These are phyloP conservation scores for Argyrosomus japonicus DNA, from an alignment of 2,113 vertebrate genomes.

Conservation along the genomic window DNA sequence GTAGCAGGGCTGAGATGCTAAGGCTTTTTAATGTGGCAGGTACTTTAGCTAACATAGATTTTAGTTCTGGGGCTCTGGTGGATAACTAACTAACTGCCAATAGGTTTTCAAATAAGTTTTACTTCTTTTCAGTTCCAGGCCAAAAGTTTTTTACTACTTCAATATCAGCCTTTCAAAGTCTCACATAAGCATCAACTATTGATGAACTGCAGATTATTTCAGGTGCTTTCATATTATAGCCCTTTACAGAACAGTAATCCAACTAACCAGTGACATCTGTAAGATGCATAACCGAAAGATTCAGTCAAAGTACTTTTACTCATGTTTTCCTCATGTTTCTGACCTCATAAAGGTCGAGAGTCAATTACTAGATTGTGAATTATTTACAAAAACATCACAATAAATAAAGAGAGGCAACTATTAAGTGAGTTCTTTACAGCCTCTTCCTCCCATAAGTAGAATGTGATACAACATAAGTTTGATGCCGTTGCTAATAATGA, in stretches of 20 bases:
- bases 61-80: neutral
- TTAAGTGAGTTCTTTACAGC: neutral
- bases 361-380: neutral
- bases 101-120: neutral
- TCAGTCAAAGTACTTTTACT: neutral
- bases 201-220: neutral
- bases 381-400: neutral
- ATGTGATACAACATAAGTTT: neutral
- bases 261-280: slow-evolving; percentile 1
- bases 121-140: neutral
- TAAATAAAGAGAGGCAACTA: no score
- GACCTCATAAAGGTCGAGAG: neutral
- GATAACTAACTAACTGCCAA: no score
- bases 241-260: neutral
- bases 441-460: neutral
- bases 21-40: neutral
- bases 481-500: neutral
- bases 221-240: neutral
- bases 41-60: neutral
- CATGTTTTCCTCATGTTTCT: neutral
- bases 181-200: neutral
- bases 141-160: neutral
- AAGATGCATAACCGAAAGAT: neutral
- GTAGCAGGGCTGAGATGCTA: neutral
- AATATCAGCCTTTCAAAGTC: neutral